Percentiles rank a stretch among this genome's conserved stretches.
phyloP scores from a whole-genome alignment of 92 coral and sea anemone genomes.

The Umimayanthus chanpuru region DNA sequence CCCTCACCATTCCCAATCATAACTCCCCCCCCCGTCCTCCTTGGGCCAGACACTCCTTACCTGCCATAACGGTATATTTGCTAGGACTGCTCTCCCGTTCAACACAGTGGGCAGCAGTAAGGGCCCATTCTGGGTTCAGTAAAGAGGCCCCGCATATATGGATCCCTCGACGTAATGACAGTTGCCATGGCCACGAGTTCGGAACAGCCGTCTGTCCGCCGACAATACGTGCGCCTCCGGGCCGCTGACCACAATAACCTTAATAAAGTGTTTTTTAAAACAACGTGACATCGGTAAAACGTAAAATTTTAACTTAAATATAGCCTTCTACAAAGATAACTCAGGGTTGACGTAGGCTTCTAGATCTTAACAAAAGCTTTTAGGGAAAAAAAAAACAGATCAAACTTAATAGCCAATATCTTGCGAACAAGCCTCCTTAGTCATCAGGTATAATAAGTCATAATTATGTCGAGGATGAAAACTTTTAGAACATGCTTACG shows the following conservation, averaged over 20 bases:
- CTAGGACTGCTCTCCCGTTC: conserved; percentile 30
- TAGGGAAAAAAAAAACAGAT: too few relatives aligned
- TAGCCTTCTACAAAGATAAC: background rate
- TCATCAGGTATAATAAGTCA: too few relatives aligned
- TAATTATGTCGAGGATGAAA: too few relatives aligned
- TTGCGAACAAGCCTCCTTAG: background rate
- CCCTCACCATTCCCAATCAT: too few relatives aligned
- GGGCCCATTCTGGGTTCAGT: conserved; percentile 38
- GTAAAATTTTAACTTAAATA: too few relatives aligned
- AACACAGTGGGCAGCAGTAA: conserved; percentile 44
- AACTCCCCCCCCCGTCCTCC: too few relatives aligned
- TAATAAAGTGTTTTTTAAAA: too few relatives aligned
- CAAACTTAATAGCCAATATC: too few relatives aligned
- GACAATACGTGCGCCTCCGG: conserved; percentile 25
- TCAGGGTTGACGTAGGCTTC: too few relatives aligned
- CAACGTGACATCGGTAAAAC: background rate
- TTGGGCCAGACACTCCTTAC: background rate
- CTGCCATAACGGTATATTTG: conserved; percentile 39
- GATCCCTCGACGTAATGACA: conserved; percentile 41
- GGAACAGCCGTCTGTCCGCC: conserved; percentile 42
- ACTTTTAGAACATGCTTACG: too few relatives aligned
- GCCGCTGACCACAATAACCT: conserved; percentile 48
- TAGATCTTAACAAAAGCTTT: background rate
- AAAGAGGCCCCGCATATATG: conserved; percentile 43
- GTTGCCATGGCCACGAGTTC: conserved; percentile 46